Evolutionary conservation across 2,113 vertebrate species (phyloP), one percentile per base, ranked within the genome.

Genomic region (Puntigrus tetrazona): DNA sequence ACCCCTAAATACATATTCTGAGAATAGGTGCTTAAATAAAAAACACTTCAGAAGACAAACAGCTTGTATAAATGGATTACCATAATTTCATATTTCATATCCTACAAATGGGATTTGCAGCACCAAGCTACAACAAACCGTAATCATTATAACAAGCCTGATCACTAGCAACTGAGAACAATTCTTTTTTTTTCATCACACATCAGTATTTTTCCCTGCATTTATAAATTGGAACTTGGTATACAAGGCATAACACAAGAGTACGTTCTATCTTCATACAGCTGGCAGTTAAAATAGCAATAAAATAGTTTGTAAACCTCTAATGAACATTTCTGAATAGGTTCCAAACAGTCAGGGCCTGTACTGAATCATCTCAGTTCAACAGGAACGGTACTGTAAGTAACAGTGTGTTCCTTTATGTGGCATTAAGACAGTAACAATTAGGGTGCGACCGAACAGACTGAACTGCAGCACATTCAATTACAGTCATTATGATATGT

Each of bases 91-190:
- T 16, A n/a, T 77, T 77, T 57, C 38, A 78, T 59, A 57, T 78
- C 22, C 75, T 25, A 78, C 31, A 57, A 78, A 38, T 57, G 31
- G 75, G 75, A 57, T 59, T 43, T 78, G 55, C 34, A 43, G 75
- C 34, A 57, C 57, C 31, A 36, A 38, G 52, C 34, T 36, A 78
- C 57, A 57, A 77, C 50, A 77, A n/a, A 78, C 31, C 31, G 5
- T 78, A 55, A 57, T 59, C 75, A 38, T 7, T 77, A 45, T 47
- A 59, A 78, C 31, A 57, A 36, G 27, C 29, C 75, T 77, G 20
- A 57, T 25, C 31, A 25, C 75, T n/a, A 55, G 10, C 2, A 31
- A 57, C 31, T 57, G 6, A 38, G 50, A 1, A 25, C 13, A n/a
- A 57, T 57, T 77, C 5, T 13, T 43, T 55, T 61, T 25, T 52